Evolutionary conservation across 2,888 invertebrate genomes (phyloP).

Genomic region (Lathronympha strigana): DNA sequence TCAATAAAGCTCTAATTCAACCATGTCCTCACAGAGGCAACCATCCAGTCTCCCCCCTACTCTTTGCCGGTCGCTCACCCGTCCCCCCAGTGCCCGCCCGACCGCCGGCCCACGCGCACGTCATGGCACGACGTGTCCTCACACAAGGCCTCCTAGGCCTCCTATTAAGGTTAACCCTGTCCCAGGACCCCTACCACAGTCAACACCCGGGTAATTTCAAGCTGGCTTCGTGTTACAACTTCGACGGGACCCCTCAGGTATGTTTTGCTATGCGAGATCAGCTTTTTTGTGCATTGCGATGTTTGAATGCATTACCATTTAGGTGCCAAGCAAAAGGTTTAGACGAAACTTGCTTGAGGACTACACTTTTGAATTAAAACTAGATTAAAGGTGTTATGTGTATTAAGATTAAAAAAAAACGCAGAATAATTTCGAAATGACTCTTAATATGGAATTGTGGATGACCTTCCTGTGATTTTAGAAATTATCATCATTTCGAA

Average conservation of each 20-base stretch:
- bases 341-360: too few species aligned
- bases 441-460: too few species aligned
- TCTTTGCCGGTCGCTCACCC: constrained; percentile 68
- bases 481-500: too few species aligned
- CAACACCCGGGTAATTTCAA: constrained; percentile 52
- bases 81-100: constrained; percentile 69
- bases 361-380: too few species aligned
- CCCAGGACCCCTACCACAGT: constrained; percentile 46
- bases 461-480: too few species aligned
- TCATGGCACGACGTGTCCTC: constrained; percentile 53
- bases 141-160: constrained; percentile 45
- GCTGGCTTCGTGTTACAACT: constrained; percentile 73
- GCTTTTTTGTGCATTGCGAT: not conserved
- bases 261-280: constrained; percentile 47
- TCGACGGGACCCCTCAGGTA: constrained; percentile 73
- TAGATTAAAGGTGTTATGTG: too few species aligned
- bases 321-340: too few species aligned
- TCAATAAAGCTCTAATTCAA: too few species aligned
- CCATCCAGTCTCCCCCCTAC: constrained; percentile 31
- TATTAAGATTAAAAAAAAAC: too few species aligned
- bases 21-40: constrained; percentile 30
- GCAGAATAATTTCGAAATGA: too few species aligned
- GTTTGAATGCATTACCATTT: not conserved
- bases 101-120: constrained; percentile 68
- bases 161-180: constrained; percentile 52